phyloP scores from a whole-genome alignment of 2,797 vertebrate genomes.

The Pogonophryne albipinna region DNA sequence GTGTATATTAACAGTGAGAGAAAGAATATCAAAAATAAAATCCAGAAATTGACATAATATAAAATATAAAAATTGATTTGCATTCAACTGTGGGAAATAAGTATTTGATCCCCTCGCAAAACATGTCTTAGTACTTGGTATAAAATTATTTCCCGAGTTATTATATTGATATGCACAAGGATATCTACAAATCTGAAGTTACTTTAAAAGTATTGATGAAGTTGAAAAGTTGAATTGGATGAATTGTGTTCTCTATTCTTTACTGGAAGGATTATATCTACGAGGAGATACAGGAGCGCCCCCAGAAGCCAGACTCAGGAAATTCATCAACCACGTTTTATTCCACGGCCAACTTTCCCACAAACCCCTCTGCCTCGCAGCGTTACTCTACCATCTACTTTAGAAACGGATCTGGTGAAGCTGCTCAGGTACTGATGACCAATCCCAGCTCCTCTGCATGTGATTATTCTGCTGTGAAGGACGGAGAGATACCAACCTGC shows the following conservation, averaged over 20 bases:
- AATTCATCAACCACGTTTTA: background rate
- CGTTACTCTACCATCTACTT: slow-evolving; percentile 20
- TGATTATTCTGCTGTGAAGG: slow-evolving; percentile 18
- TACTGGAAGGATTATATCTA: slow-evolving; percentile 32
- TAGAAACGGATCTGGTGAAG: background rate
- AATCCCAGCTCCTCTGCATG: slow-evolving; percentile 1
- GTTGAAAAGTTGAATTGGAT: background rate
- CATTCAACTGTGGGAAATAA: too few relatives aligned
- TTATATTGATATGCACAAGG: too few relatives aligned
- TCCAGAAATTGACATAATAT: too few relatives aligned
- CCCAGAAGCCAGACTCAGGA: background rate
- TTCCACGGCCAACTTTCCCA: background rate
- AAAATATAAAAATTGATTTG: too few relatives aligned
- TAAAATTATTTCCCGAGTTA: too few relatives aligned
- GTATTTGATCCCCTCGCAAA: too few relatives aligned
- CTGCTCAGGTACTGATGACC: background rate
- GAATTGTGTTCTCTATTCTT: background rate
- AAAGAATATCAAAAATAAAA: too few relatives aligned
- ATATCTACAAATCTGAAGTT: background rate
- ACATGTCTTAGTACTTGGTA: too few relatives aligned
- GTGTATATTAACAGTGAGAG: too few relatives aligned
- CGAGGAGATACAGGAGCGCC: slow-evolving; percentile 28
- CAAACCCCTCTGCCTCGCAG: background rate
- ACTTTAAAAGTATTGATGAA: too few relatives aligned
- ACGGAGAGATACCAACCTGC: accelerated